Evolutionary conservation across 2,888 invertebrate genomes (phyloP).

Genomic region (Chironomus tentans): DNA sequence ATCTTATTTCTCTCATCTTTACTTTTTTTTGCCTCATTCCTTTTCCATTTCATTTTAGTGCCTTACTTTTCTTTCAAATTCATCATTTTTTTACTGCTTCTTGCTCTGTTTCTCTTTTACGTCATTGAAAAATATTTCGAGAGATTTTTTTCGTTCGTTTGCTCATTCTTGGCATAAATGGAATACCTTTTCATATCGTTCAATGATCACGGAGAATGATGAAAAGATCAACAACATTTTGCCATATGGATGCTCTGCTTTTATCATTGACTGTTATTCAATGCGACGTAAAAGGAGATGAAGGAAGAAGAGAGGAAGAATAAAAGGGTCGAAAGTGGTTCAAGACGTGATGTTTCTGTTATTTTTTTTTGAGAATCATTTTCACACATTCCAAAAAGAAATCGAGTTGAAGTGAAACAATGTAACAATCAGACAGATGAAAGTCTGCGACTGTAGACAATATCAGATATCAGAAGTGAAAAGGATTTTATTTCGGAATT

Average conservation of each 20-base stretch:
- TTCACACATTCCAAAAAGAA: too few species aligned
- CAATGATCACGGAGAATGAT: too few species aligned
- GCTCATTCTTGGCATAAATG: conserved; percentile 18
- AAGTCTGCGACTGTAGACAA: background rate
- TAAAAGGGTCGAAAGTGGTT: background rate
- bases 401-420: background rate
- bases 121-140: background rate
- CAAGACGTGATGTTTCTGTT: background rate
- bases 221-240: too few species aligned
- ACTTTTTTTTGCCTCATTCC: background rate
- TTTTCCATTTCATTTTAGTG: too few species aligned
- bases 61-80: too few species aligned
- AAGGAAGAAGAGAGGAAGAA: too few species aligned
- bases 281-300: background rate
- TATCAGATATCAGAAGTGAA: background rate
- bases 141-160: background rate
- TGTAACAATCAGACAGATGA: background rate
- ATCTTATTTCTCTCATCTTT: conserved; percentile 14
- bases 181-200: background rate
- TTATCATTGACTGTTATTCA: background rate
- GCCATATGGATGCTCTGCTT: background rate
- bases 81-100: background rate
- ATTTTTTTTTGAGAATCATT: background rate
- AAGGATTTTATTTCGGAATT: background rate
- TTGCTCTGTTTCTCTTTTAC: background rate